phyloP scores from a whole-genome alignment of 2,113 vertebrate species.

The Columba livia region DNA sequence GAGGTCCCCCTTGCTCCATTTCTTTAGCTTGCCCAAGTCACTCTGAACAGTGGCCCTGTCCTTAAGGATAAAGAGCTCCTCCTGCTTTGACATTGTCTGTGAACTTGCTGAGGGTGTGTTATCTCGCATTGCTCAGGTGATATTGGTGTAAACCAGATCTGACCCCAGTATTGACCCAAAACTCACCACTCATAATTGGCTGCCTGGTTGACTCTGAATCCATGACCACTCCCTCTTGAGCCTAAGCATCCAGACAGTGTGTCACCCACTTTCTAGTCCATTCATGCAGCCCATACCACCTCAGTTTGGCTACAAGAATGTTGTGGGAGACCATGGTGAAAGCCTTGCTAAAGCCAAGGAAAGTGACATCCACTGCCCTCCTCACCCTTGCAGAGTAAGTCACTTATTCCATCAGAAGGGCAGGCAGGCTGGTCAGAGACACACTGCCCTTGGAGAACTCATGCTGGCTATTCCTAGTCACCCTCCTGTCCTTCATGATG shows the following conservation, averaged over 20 bases:
- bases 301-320: not conserved
- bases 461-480: not conserved
- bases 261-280: not conserved
- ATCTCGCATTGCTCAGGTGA: not conserved
- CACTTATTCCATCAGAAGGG: not conserved
- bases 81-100: not conserved
- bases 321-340: not conserved
- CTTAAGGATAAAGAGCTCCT: not conserved
- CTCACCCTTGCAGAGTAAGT: not conserved
- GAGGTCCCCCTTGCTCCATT: not conserved
- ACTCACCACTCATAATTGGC: not conserved
- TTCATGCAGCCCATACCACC: not conserved
- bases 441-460: not conserved
- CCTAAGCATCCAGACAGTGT: not conserved
- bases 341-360: not conserved
- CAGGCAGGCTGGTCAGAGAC: not conserved
- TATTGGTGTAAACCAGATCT: not conserved
- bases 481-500: not conserved
- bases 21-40: not conserved
- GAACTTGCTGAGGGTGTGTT: not conserved
- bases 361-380: not conserved
- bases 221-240: not conserved
- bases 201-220: not conserved
- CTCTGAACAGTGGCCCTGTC: not conserved
- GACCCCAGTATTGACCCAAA: not conserved